Conservation (phyloP, 2,888 invertebrate species). For the Clivina fossor region DNA sequence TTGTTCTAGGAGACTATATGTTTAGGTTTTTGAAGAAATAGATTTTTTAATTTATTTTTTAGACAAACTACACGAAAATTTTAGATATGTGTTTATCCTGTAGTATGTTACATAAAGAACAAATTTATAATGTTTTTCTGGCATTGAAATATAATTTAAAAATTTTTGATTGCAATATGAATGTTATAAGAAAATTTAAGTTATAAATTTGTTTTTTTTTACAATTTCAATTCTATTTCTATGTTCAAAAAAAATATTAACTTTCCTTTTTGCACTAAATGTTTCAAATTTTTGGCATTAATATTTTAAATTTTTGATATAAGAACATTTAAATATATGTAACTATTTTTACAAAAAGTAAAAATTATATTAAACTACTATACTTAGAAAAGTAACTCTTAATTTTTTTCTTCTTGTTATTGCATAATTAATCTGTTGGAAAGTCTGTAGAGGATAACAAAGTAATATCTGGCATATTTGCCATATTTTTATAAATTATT, state of each 20-base stretch:
- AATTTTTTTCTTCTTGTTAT: too few relatives aligned
- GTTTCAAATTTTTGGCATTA: constrained; percentile 34
- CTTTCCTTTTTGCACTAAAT: constrained; percentile 26
- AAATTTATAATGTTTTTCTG: constrained; percentile 7
- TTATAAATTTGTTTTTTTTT: neutral
- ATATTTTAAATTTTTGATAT: too few relatives aligned
- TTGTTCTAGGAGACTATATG: constrained; percentile 13
- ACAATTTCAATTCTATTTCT: constrained; percentile 9
- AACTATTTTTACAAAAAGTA: too few relatives aligned
- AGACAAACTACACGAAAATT: constrained; percentile 25
- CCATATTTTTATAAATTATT: too few relatives aligned
- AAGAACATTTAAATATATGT: too few relatives aligned
- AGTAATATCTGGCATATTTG: too few relatives aligned
- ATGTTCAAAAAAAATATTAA: constrained; percentile 26
- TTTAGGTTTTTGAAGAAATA: constrained; percentile 16
- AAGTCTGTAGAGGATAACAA: too few relatives aligned
- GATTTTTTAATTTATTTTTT: constrained; percentile 20
- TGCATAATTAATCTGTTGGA: too few relatives aligned
- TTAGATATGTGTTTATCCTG: constrained; percentile 28
- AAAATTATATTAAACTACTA: too few relatives aligned
- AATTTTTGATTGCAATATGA: too few relatives aligned
- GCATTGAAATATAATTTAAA: neutral
- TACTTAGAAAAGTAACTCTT: too few relatives aligned
- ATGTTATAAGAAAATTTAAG: too few relatives aligned
- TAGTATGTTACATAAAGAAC: constrained; percentile 19